These are phyloP conservation scores for Tetragonula clypearis DNA, from an alignment of 1,140 invertebrate genomes.

Conservation along the genomic window DNA sequence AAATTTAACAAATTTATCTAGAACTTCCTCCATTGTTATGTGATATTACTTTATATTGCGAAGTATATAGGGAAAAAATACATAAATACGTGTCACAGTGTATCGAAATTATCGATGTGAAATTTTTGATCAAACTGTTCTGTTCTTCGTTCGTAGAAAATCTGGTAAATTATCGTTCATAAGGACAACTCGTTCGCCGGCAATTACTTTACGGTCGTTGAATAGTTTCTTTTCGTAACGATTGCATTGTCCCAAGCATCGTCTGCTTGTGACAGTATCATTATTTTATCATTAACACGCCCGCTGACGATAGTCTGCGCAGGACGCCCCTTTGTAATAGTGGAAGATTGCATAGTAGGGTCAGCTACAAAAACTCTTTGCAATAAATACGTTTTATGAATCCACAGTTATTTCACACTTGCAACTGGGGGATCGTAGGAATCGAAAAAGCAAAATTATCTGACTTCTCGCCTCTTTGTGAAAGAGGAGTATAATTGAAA, in stretches of 20 bases:
- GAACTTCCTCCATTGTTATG: neutral
- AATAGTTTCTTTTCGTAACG: neutral
- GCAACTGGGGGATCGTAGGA: neutral
- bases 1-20: neutral
- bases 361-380: slow-evolving; percentile 16
- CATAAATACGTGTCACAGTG: no score
- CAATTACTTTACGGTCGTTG: slow-evolving; percentile 1
- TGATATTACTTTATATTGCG: neutral
- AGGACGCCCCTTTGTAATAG: slow-evolving; percentile 61
- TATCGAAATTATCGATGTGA: no score
- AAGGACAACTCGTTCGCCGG: neutral
- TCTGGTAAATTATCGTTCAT: neutral
- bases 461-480: neutral
- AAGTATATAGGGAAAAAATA: no score
- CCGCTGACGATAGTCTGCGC: slow-evolving; percentile 51
- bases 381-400: neutral
- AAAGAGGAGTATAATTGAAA: neutral
- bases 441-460: neutral
- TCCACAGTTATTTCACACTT: neutral
- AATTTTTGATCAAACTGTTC: neutral
- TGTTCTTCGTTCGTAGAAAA: no score
- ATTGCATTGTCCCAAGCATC: slow-evolving; percentile 12
- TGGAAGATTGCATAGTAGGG: slow-evolving; percentile 56
- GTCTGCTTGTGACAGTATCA: slow-evolving; percentile 38
- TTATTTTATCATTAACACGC: slow-evolving; percentile 59